Evolutionary conservation across 1,140 invertebrate genomes (phyloP).

Genomic region (Pseudomyrmex dendroicus): DNA sequence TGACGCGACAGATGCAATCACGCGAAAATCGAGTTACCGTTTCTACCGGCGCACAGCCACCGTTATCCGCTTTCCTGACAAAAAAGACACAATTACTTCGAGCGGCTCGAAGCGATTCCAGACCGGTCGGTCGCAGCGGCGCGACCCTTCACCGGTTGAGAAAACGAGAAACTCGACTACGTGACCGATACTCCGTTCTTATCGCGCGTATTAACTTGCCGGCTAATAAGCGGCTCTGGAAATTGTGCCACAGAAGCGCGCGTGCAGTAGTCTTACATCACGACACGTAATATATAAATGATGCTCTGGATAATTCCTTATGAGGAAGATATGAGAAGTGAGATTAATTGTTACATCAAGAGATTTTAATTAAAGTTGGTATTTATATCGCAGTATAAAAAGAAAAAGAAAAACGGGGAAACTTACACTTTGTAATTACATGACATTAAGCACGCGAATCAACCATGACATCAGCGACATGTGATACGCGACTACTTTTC

Average conservation of each 20-base stretch:
- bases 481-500: background rate
- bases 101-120: conserved; percentile 32
- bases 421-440: background rate
- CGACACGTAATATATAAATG: background rate
- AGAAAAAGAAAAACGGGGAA: background rate
- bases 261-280: background rate
- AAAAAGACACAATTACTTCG: conserved; percentile 37
- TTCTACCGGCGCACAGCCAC: conserved; percentile 8
- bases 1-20: conserved; percentile 38
- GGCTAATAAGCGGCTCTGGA: background rate
- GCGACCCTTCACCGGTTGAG: conserved; percentile 47
- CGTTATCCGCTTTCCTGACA: conserved; percentile 39
- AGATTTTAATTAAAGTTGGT: conserved; percentile 2
- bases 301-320: background rate
- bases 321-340: too few relatives aligned
- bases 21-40: conserved; percentile 46
- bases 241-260: background rate
- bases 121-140: conserved; percentile 15
- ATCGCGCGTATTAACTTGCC: background rate
- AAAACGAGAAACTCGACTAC: conserved; percentile 41
- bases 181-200: conserved; percentile 26
- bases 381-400: background rate
- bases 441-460: background rate
- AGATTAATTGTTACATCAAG: background rate
- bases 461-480: background rate